Conservation (phyloP, 1,140 invertebrate genomes). For the Thaumatotibia leucotreta region DNA sequence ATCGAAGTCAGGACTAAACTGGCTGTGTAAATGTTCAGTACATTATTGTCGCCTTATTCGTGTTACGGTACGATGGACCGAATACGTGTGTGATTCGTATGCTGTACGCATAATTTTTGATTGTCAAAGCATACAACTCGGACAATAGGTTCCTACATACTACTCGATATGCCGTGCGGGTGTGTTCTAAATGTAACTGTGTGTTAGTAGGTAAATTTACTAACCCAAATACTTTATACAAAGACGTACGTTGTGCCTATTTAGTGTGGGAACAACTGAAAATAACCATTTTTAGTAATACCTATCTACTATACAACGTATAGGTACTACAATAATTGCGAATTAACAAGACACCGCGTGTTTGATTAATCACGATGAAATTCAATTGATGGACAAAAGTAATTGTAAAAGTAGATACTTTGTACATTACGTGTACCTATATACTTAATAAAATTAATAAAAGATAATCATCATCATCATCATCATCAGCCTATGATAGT, state of each 20-base stretch:
- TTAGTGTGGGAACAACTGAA: slow-evolving; percentile 34
- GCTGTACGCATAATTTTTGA: slow-evolving; percentile 43
- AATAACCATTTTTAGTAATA: background rate
- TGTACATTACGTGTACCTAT: too few species aligned
- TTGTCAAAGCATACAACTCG: slow-evolving; percentile 50
- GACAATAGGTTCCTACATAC: slow-evolving; percentile 40
- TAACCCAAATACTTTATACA: slow-evolving; percentile 64
- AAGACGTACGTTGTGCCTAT: slow-evolving; percentile 37
- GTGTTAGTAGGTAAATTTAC: slow-evolving; percentile 58
- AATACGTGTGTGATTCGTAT: slow-evolving; percentile 69
- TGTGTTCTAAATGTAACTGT: slow-evolving; percentile 35
- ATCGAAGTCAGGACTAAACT: slow-evolving; percentile 57
- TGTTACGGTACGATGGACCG: slow-evolving; percentile 71
- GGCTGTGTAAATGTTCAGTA: slow-evolving; percentile 45
- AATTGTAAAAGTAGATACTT: too few species aligned
- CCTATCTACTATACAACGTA: background rate
- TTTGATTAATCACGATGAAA: too few species aligned
- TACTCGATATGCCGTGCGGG: slow-evolving; percentile 50
- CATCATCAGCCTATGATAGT: too few species aligned
- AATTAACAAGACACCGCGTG: too few species aligned
- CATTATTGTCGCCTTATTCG: slow-evolving; percentile 61
- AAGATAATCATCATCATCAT: too few species aligned
- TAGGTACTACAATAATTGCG: too few species aligned
- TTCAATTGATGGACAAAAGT: too few species aligned
- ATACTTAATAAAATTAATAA: too few species aligned